phyloP scores from a whole-genome alignment of 2,797 vertebrate genomes.

The Nannoperca obscura region DNA sequence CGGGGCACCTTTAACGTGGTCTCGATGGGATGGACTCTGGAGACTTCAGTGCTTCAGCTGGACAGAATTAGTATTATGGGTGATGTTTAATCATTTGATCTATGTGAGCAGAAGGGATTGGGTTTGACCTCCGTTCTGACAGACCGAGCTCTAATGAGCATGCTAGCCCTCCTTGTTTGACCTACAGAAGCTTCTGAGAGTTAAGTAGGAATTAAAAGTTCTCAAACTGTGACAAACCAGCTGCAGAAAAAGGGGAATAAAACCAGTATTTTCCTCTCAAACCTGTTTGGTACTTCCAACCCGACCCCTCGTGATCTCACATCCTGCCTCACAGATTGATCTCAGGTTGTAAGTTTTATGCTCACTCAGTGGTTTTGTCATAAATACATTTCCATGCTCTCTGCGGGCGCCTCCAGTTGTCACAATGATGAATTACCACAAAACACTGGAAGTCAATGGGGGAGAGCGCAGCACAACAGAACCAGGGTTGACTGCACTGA shows the following conservation, averaged over 20 bases:
- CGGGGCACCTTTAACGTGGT: too few species aligned
- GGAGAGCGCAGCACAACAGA: not conserved
- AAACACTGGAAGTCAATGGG: constrained; percentile 12
- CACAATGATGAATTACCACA: constrained; percentile 32
- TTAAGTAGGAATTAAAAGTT: not conserved
- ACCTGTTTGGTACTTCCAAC: not conserved
- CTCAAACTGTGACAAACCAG: not conserved
- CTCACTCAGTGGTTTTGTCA: constrained; percentile 41
- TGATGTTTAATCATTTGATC: not conserved
- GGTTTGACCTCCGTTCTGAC: too few species aligned
- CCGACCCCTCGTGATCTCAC: not conserved
- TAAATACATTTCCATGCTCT: constrained; percentile 23
- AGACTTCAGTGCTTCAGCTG: too few species aligned
- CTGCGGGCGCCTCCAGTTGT: constrained; percentile 1
- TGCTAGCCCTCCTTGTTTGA: too few species aligned
- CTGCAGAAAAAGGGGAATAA: not conserved
- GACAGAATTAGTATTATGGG: too few species aligned
- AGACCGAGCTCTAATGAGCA: too few species aligned
- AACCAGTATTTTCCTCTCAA: not conserved
- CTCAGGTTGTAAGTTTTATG: constrained; percentile 21
- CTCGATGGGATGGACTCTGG: too few species aligned
- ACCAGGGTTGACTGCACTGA: not conserved
- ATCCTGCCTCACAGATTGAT: not conserved
- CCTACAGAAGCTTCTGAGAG: too few species aligned
- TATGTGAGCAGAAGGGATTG: too few species aligned